Base-by-base conservation (phyloP, 2,797 vertebrate genomes). In the Onychomys torridus region DNA sequence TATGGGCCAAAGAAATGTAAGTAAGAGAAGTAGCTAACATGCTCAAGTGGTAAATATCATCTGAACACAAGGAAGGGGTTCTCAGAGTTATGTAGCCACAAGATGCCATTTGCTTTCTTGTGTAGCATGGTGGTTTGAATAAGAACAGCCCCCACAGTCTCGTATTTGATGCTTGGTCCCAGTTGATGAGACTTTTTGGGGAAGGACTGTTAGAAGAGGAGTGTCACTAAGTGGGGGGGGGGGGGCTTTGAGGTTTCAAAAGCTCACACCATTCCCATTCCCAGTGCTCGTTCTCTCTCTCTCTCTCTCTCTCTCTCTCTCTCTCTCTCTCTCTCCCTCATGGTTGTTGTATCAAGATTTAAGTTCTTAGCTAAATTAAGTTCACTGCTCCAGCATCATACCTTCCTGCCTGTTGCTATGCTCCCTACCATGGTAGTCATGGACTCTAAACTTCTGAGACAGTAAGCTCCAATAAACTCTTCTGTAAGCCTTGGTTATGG, bases 31-130 rank as follows among this genome's bases (percentile, higher is more conserved):
- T 55, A 7, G 34, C 17, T 94, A n/a, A 87, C 78, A 34, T 57
- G 67, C 63, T 59, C 87, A 59, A 91, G 57, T 79, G 37, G n/a
- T 75, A 93, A 75, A 76, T 97, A 90, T 96, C 59, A 91, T 32
- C 67, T 93, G 55, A 96, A 11, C 23, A 1, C 67, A 55, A 85
- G 85, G 52, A 77, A 94, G 23, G 40, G 81, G 59, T 71, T 95
- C 83, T 63, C 78, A 67, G 90, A 55, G 34, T 75, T 71, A 57
- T 2, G 46, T 7, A 27, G 4, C 8, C 40, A 19, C n/a, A 49
- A 71, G 84, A 77, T 92, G 23, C 21, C 67, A n/a, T 79, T 90
- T 73, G 25, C 37, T 90, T 86, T 14, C 67, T 46, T 67, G 6
- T 34, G 29, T 34, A 65, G 19, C 40, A 49, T 49, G 43, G 83